Evolutionary conservation across 2,888 invertebrate species (phyloP), one percentile per base, ranked within the genome.

Genomic region (Mesorhabditis belari): DNA sequence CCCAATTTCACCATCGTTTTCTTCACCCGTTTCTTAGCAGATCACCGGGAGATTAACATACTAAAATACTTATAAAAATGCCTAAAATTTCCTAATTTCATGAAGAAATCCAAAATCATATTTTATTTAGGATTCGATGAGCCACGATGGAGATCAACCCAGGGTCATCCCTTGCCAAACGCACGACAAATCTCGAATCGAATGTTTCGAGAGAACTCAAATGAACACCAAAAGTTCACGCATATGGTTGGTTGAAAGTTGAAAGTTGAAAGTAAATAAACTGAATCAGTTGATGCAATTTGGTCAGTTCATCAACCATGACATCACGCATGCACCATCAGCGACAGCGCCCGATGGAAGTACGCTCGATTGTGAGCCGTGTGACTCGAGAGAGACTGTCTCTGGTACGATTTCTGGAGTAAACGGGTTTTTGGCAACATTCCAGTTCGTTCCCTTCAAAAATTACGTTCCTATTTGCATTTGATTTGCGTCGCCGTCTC

Each of bases 261-360:
- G n/a, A n/a, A n/a, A n/a, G n/a, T n/a, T n/a, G n/a, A n/a, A n/a
- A n/a, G n/a, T n/a, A n/a, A n/a, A n/a, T n/a, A n/a, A n/a, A n/a
- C n/a, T n/a, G n/a, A n/a, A n/a, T n/a, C n/a, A 35, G 44, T 58
- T 77, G 5, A 77, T 79, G 75, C 78, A 80, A 63, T 77, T 78
- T 55, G 78, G 77, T 0, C 80, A 80, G 60, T 74, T 80, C 61
- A 63, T 80, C 25, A 79, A 80, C 51, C 80, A 80, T 58, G 80
- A 80, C 53, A 65, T 80, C 56, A 78, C 80, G 3, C 79, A 79
- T 55, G 70, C 76, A 5, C 80, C 80, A 0, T 67, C 74, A 0
- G 67, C 70, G 26, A 61, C 70, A 50, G 75, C 74, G 57, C 59
- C 73, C 5, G 63, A 73, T 49, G 77, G 76, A 26, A 70, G 74